Conservation (phyloP, 2,888 invertebrate species). For the Sympetrum striolatum region DNA sequence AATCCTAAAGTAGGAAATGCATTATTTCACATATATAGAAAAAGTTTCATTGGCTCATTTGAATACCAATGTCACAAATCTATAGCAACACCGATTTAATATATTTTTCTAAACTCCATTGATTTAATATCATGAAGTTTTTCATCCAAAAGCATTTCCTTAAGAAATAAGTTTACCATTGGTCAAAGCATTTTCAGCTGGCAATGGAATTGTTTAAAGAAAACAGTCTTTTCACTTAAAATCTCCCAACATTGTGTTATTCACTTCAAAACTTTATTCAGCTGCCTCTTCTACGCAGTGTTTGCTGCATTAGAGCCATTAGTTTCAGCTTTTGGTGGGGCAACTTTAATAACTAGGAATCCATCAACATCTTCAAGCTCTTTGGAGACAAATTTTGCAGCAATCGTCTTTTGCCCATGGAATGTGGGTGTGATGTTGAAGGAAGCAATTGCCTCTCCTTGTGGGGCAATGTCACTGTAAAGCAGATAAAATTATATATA, state of each 20-base stretch:
- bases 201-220: background rate
- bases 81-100: background rate
- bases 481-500: constrained; percentile 48
- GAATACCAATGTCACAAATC: background rate
- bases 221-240: background rate
- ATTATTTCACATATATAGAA: background rate
- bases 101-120: background rate
- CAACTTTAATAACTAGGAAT: constrained; percentile 76
- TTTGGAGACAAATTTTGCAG: constrained; percentile 85
- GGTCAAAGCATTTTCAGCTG: background rate
- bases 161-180: background rate
- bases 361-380: constrained; percentile 92
- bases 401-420: constrained; percentile 80
- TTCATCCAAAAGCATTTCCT: background rate
- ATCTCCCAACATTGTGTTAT: background rate
- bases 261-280: background rate
- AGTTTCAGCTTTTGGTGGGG: constrained; percentile 24
- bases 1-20: background rate
- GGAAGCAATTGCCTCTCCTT: constrained; percentile 73
- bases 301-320: constrained; percentile 15
- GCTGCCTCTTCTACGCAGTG: background rate
- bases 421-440: constrained; percentile 81
- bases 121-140: background rate
- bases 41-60: background rate
- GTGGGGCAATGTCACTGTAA: constrained; percentile 67